Percentiles rank a stretch among this genome's conserved stretches.
phyloP scores from a whole-genome alignment of 2,888 invertebrate species.

The Hypolimnas misippus region DNA sequence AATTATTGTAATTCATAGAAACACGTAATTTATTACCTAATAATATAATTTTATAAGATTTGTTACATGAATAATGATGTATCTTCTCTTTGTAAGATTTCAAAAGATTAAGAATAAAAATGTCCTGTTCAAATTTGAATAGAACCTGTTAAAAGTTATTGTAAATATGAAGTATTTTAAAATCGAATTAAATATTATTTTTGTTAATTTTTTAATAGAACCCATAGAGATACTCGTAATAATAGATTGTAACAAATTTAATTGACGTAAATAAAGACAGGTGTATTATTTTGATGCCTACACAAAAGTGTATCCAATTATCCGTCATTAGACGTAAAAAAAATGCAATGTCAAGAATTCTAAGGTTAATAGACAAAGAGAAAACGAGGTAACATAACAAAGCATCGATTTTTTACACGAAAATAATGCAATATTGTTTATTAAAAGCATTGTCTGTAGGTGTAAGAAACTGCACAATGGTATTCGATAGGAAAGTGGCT shows the following conservation, averaged over 20 bases:
- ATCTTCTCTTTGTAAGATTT: no score
- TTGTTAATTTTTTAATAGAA: no score
- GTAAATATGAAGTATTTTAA: no score
- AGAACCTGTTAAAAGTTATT: no score
- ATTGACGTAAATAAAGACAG: no score
- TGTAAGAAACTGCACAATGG: constrained; percentile 24
- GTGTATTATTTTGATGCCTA: not conserved
- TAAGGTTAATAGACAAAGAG: constrained; percentile 29
- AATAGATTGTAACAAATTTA: no score
- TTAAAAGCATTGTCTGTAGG: not conserved
- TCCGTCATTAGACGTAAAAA: not conserved
- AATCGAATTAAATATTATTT: no score
- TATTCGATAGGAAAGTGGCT: constrained; percentile 26
- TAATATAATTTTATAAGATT: not conserved
- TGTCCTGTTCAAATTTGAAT: no score
- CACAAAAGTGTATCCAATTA: not conserved
- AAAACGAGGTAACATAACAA: constrained; percentile 30
- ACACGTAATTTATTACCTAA: not conserved
- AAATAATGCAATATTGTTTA: constrained; percentile 28
- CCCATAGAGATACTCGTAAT: no score
- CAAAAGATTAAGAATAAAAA: no score
- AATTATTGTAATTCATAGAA: constrained; percentile 3
- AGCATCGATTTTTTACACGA: constrained; percentile 25
- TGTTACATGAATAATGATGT: not conserved
- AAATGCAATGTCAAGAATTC: constrained; percentile 32